Conservation (phyloP, 2,797 vertebrate species). For the Scyliorhinus canicula region DNA sequence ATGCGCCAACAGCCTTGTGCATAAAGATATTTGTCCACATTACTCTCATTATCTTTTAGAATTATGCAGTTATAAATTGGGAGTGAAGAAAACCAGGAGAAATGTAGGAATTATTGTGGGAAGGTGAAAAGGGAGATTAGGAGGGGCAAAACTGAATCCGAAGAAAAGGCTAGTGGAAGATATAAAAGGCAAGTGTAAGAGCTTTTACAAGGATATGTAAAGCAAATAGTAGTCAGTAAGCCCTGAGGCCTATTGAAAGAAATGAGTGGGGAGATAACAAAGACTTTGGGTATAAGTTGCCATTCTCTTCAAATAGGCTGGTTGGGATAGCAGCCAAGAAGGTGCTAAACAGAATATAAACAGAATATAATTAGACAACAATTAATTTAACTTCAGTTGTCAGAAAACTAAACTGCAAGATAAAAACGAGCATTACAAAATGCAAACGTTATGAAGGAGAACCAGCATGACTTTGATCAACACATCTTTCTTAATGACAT, state of each 20-base stretch:
- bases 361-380: too few relatives aligned
- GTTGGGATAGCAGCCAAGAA: too few relatives aligned
- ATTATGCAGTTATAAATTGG: not conserved
- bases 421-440: not conserved
- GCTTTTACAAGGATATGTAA: not conserved
- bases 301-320: not conserved
- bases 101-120: not conserved
- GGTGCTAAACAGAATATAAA: too few relatives aligned
- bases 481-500: not conserved
- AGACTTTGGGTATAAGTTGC: not conserved
- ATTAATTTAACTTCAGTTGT: too few relatives aligned
- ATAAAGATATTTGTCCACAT: not conserved
- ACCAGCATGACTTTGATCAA: not conserved
- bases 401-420: not conserved
- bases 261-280: not conserved
- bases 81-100: not conserved
- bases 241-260: not conserved
- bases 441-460: not conserved
- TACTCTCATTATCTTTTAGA: not conserved
- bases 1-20: not conserved
- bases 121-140: not conserved
- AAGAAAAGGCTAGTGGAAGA: not conserved
- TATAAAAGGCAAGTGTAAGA: not conserved
- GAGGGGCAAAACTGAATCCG: not conserved
- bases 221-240: not conserved